Percentiles rank a stretch among this genome's conserved stretches.
phyloP scores from a whole-genome alignment of 2,113 vertebrate genomes.

The Balaenoptera acutorostrata region DNA sequence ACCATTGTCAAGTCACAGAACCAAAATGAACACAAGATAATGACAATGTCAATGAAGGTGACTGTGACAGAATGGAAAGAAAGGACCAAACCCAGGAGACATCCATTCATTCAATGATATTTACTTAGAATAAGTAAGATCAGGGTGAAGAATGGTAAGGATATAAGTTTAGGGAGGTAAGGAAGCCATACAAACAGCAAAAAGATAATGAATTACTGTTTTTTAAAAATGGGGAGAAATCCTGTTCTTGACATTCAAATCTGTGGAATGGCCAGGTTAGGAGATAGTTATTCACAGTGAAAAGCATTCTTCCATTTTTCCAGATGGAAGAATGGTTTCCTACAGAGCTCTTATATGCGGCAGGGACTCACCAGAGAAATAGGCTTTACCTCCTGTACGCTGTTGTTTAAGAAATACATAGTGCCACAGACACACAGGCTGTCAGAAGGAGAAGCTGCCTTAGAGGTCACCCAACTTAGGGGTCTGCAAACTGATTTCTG shows the following conservation, averaged over 20 bases:
- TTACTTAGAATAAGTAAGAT: background rate
- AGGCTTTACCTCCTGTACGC: background rate
- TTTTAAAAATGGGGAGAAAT: background rate
- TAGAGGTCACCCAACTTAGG: background rate
- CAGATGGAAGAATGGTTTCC: background rate
- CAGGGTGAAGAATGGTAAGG: background rate
- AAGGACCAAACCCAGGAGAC: background rate
- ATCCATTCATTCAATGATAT: background rate
- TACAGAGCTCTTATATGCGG: no score
- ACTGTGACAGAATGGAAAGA: background rate
- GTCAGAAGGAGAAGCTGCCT: background rate
- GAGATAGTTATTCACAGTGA: background rate
- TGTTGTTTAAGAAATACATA: background rate
- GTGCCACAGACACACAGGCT: background rate
- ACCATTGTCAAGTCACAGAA: background rate
- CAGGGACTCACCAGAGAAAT: background rate
- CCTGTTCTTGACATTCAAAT: background rate
- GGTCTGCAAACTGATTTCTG: background rate
- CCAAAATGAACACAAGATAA: background rate
- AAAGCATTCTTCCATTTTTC: background rate
- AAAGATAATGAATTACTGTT: background rate
- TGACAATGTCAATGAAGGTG: background rate
- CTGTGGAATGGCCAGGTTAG: background rate
- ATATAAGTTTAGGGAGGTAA: background rate
- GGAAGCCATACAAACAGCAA: background rate